Conservation (phyloP, 2,113 vertebrate species). For the Microcebus ravelobensis region DNA sequence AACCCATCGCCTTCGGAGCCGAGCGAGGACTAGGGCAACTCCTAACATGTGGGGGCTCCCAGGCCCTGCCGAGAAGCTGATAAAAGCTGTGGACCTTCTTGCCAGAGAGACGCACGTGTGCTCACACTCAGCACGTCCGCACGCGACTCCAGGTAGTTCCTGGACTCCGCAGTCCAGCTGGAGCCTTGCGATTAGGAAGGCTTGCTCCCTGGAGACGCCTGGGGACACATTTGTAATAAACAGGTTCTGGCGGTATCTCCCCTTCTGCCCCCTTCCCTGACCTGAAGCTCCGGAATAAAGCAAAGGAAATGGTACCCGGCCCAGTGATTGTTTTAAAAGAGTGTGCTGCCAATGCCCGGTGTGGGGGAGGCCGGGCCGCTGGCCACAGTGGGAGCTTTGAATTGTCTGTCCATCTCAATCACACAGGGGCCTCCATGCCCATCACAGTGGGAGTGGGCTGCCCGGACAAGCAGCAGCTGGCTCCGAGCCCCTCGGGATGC, state of each 20-base stretch:
- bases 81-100: not conserved
- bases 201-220: not conserved
- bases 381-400: not conserved
- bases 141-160: not conserved
- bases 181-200: not conserved
- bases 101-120: not conserved
- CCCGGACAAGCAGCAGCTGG: not conserved
- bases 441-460: not conserved
- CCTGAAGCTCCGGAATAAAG: not conserved
- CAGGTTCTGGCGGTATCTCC: not conserved
- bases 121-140: not conserved
- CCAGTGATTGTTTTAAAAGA: not conserved
- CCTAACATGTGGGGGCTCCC: not conserved
- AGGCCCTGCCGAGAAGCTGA: not conserved
- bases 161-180: not conserved
- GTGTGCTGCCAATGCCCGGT: no score
- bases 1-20: not conserved
- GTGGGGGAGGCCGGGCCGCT: rapidly evolving
- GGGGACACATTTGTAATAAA: not conserved
- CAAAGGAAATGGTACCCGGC: not conserved
- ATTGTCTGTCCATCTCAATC: not conserved
- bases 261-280: not conserved
- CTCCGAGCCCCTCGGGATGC: not conserved
- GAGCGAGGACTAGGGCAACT: not conserved
- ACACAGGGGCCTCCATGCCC: rapidly evolving